Conservation (phyloP, 2,888 invertebrate genomes). For the Neoaliturus tenellus region DNA sequence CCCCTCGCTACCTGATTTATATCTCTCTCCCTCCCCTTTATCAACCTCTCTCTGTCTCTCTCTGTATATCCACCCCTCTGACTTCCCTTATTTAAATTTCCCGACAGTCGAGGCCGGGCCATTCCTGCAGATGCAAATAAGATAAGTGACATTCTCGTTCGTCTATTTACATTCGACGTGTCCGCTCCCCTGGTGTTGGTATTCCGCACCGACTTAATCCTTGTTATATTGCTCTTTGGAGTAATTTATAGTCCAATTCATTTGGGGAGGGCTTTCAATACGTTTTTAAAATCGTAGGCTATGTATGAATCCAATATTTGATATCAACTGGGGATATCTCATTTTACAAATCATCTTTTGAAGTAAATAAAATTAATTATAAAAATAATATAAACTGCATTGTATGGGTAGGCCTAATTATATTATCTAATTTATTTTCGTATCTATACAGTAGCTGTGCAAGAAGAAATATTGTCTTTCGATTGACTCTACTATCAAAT, state of each 20-base stretch:
- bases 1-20: slow-evolving; percentile 61
- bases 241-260: background rate
- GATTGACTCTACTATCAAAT: no score
- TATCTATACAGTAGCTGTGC: no score
- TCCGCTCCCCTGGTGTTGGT: background rate
- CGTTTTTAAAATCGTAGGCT: no score
- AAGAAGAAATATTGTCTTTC: no score
- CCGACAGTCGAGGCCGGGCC: background rate
- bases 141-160: slow-evolving; percentile 36
- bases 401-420: no score
- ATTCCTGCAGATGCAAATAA: slow-evolving; percentile 27
- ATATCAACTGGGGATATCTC: no score
- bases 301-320: no score
- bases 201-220: background rate
- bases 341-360: no score
- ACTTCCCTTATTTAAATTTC: slow-evolving; percentile 41
- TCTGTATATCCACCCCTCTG: slow-evolving; percentile 20
- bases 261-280: background rate
- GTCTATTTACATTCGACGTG: slow-evolving; percentile 7
- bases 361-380: no score
- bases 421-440: no score
- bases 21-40: slow-evolving; percentile 47
- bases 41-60: slow-evolving; percentile 30
- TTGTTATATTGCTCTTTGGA: background rate
- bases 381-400: no score